Percentiles rank a stretch among this genome's conserved stretches.
These are phyloP conservation scores for Boloria euphrosyne DNA, from an alignment of 2,888 invertebrate species.

Conservation along the genomic window DNA sequence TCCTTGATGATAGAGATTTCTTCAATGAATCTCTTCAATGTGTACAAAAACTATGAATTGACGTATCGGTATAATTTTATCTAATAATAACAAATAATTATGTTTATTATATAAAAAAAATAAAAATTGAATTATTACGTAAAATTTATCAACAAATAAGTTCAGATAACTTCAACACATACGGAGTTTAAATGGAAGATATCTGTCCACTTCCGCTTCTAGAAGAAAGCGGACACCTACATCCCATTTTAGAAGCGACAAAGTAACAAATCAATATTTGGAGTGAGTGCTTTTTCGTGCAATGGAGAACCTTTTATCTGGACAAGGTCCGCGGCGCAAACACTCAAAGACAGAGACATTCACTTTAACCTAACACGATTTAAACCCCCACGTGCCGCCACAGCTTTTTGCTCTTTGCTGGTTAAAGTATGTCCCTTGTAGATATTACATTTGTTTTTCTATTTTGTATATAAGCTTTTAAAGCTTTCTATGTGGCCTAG, in stretches of 20 bases:
- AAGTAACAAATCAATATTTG: slow-evolving; percentile 83
- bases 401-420: slow-evolving; percentile 42
- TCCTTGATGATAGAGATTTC: no score
- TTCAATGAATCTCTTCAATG: no score
- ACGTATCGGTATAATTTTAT: no score
- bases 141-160: slow-evolving; percentile 9
- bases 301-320: slow-evolving; percentile 82
- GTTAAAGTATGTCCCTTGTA: slow-evolving; percentile 33
- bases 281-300: slow-evolving; percentile 83
- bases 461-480: background rate
- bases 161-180: slow-evolving; percentile 1
- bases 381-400: slow-evolving; percentile 46
- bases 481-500: background rate
- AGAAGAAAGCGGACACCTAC: slow-evolving; percentile 60
- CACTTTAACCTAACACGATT: slow-evolving; percentile 72
- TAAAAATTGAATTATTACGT: no score
- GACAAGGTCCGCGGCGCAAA: slow-evolving; percentile 80
- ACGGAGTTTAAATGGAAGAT: slow-evolving; percentile 15
- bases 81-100: no score
- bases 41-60: no score
- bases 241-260: slow-evolving; percentile 72
- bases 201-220: slow-evolving; percentile 33
- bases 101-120: no score
- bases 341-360: slow-evolving; percentile 75
- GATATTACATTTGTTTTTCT: slow-evolving; percentile 28